Evolutionary conservation across 2,888 invertebrate genomes (phyloP), one percentile per base, ranked within the genome.

Genomic region (Meiosimyza decipiens): DNA sequence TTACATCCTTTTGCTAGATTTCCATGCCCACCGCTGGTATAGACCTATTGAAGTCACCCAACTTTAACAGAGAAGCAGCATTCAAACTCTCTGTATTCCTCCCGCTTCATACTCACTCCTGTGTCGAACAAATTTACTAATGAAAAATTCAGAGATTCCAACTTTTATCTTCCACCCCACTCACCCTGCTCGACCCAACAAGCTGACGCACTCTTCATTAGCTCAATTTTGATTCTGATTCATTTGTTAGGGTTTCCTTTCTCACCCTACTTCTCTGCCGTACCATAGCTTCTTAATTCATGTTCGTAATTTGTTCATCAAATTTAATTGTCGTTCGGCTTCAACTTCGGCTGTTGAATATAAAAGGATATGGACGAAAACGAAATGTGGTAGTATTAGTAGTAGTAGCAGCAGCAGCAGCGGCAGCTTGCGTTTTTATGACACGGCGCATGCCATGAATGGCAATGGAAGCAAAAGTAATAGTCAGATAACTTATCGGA

Each of bases 281-380:
- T 15, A 1, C 47, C 40, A 6, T 2, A n/a, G 67, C 63, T n/a
- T 18, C 0, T n/a, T 13, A 40, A n/a, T 51, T 16, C 49, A 5
- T 69, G 62, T 52, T 33, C 70, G 47, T 70, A 70, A 62, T 70
- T 63, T 54, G 62, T 62, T 70, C 55, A 52, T 62, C 52, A 28
- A 18, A 70, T 63, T 70, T 63, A 54, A 63, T 70, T 63, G 70
- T 70, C 70, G 40, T 40, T n/a, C 40, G 40, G 2, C 70, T 63
- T 70, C 63, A 54, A 70, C n/a, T 70, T 62, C 70, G 63, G 63
- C 47, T 16, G n/a, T 28, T 12, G 47, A 47, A 57, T 40, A 4
- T 40, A 40, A 7, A 2, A 40, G 40, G 40, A 40, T 9, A 40
- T 40, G 40, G 40, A 40, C 40, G 40, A 9, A 9, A 40, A 40